Conservation (phyloP, 1,140 invertebrate genomes). For the Drosophila sproati region DNA sequence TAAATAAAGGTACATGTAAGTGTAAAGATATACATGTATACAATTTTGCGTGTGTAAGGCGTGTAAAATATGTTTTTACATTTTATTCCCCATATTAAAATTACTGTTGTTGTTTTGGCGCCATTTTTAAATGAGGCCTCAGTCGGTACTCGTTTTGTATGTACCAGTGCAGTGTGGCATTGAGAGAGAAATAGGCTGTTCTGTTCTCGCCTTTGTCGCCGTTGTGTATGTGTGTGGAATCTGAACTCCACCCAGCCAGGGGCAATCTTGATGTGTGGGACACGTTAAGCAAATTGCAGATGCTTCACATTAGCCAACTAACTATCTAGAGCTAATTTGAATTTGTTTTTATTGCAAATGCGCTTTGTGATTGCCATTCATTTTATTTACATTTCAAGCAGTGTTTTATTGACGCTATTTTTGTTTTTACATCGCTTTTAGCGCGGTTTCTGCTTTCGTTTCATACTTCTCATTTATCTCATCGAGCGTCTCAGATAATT, state of each 20-base stretch:
- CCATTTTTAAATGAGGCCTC: conserved; percentile 60
- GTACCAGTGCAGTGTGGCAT: conserved; percentile 28
- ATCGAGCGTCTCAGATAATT: conserved; percentile 44
- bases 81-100: background rate
- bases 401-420: conserved; percentile 60
- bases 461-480: conserved; percentile 48
- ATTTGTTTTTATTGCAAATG: conserved; percentile 40
- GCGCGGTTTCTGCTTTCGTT: conserved; percentile 49
- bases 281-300: conserved; percentile 11
- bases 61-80: conserved; percentile 10
- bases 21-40: background rate
- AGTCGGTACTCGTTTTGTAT: conserved; percentile 40
- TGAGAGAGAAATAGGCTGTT: conserved; percentile 42
- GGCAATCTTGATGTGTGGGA: conserved; percentile 16
- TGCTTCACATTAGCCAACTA: conserved; percentile 25
- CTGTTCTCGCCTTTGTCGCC: conserved; percentile 14
- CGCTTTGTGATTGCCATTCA: conserved; percentile 33
- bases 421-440: conserved; percentile 71
- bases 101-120: conserved; percentile 56
- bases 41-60: background rate
- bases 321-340: conserved; percentile 49
- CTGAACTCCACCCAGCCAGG: conserved; percentile 23
- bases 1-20: background rate
- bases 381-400: conserved; percentile 35
- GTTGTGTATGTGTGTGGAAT: conserved; percentile 20